Base-by-base conservation (phyloP, 64 coral and sea anemone species). In the Pocillopora verrucosa region DNA sequence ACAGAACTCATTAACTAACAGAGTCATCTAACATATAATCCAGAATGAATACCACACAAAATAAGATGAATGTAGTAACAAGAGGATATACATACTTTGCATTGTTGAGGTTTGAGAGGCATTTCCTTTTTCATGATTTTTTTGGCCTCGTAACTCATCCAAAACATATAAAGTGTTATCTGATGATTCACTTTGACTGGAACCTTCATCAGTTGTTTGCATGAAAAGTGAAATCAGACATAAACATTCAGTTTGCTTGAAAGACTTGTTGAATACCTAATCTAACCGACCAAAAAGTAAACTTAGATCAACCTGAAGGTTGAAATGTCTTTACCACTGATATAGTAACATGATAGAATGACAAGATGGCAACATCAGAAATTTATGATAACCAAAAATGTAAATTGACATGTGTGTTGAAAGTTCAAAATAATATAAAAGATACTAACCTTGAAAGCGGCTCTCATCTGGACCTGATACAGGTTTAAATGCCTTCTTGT, bases 401-500 rank as follows among this genome's bases (percentile, higher is more conserved):
- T 5, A 10, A 17, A 35, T 81, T 30, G 62, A 60, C 36, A 56
- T 37, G 9, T 19, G 11, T 77, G 20, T 77, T 9, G 10, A 77
- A 77, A 56, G 38, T 77, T 5, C 12, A 81, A 36, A 81, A 19
- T 17, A 35, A 25, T 22, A 69, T 10, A 68, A 84, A 69, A 15
- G 72, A 10, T 2, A 81, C 82, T 6, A 85, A 85, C 82, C 82
- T 85, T 30, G 82, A 85, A 4, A 57, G 63, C 45, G 9, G 12
- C 20, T 85, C 72, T 65, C 38, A n/a, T 72, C 36, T 72, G 19
- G 37, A 20, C 82, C 58, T 85, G 82, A 72, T 51, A 84, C 62
- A 69, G 80, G 80, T 68, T 36, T 62, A 19, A 45, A 72, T 85
- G 64, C 82, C 82, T 85, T 85, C 82, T 85, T 72, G 26, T 37